Evolutionary conservation across 2,113 vertebrate species (phyloP).

Genomic region (Ivindomyrus marchei): DNA sequence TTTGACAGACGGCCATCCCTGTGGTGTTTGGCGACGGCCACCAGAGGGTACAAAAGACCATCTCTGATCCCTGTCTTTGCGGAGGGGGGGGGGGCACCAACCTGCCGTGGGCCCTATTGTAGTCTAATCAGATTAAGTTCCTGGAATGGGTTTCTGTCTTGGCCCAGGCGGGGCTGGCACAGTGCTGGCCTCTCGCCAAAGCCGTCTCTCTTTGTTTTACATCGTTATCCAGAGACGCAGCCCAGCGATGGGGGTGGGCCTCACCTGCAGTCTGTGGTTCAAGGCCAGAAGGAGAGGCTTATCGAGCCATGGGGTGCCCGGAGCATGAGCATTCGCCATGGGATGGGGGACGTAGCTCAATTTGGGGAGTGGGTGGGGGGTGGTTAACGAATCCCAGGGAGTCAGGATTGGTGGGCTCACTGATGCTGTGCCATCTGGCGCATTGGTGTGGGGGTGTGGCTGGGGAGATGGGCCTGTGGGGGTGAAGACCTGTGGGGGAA

Average conservation of each 20-base stretch:
- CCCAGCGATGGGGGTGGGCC: background rate
- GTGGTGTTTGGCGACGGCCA: background rate
- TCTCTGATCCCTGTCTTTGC: background rate
- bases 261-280: background rate
- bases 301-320: background rate
- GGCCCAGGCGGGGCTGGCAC: background rate
- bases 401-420: background rate
- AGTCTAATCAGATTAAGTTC: background rate
- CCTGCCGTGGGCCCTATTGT: background rate
- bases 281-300: background rate
- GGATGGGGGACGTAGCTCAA: background rate
- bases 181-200: background rate
- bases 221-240: background rate
- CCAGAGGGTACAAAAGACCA: conserved; percentile 9
- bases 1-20: background rate
- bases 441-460: background rate
- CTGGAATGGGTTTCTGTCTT: background rate
- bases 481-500: background rate
- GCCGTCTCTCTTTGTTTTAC: background rate
- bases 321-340: background rate
- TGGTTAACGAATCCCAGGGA: background rate
- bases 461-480: background rate
- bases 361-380: background rate
- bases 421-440: background rate
- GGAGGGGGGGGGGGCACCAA: background rate